phyloP scores from a whole-genome alignment of 2,888 invertebrate species.

The Orthonychiurus folsomi region DNA sequence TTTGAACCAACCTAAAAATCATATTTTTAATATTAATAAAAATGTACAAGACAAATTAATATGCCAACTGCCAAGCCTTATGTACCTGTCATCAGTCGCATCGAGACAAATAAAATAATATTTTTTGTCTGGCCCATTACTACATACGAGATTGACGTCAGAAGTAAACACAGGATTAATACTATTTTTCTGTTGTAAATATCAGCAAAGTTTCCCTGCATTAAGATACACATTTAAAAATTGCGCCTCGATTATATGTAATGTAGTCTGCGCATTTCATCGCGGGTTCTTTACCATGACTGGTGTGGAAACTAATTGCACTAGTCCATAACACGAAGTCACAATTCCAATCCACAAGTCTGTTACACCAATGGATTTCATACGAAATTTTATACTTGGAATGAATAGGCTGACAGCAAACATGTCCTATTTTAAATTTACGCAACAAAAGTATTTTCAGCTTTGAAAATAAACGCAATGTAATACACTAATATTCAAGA shows the following conservation, averaged over 20 bases:
- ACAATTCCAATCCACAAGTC: neutral
- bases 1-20: conserved; percentile 56
- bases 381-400: neutral
- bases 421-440: neutral
- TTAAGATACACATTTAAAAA: too few species aligned
- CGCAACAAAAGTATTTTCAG: neutral
- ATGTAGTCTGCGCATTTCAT: conserved; percentile 1
- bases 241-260: too few species aligned
- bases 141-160: neutral
- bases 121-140: neutral
- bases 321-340: neutral
- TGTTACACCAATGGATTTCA: neutral
- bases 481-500: too few species aligned
- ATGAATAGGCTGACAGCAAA: conserved; percentile 5
- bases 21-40: too few species aligned
- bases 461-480: too few species aligned
- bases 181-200: neutral
- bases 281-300: conserved; percentile 1
- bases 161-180: neutral
- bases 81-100: neutral
- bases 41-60: too few species aligned
- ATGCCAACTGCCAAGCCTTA: too few species aligned
- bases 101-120: neutral
- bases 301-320: neutral
- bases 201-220: neutral